Evolutionary conservation across 2,113 vertebrate genomes (phyloP).

Genomic region (Anhinga rufa): DNA sequence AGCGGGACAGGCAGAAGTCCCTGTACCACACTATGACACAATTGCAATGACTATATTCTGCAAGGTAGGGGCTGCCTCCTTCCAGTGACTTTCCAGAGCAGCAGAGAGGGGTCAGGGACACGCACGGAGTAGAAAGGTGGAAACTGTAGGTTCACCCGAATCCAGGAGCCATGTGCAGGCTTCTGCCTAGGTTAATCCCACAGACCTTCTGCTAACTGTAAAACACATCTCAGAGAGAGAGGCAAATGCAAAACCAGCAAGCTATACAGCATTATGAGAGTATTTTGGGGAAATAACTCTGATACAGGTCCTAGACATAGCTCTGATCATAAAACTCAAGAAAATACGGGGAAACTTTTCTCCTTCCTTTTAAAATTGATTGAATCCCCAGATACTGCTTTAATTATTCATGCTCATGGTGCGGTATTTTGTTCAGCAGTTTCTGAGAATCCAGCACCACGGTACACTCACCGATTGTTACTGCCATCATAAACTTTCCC

Average conservation of each 20-base stretch:
- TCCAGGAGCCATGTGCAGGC: neutral
- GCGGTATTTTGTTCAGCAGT: neutral
- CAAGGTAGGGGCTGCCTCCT: neutral
- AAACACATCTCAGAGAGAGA: neutral
- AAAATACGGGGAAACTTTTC: neutral
- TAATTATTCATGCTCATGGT: constrained; percentile 41
- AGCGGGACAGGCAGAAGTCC: neutral
- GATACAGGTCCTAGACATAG: neutral
- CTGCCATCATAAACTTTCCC: constrained; percentile 62
- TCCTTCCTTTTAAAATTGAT: constrained; percentile 34
- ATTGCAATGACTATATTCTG: neutral
- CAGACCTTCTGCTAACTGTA: neutral
- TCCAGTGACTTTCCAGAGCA: neutral
- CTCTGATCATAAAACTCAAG: neutral
- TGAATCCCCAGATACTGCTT: neutral
- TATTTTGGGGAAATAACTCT: neutral
- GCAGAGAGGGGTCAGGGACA: neutral
- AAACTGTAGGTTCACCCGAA: neutral
- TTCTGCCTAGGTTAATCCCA: neutral
- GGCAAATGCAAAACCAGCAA: neutral
- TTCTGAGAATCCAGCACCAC: constrained; percentile 23
- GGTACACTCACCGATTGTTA: constrained; percentile 18
- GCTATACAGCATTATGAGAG: neutral
- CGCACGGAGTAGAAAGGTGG: neutral
- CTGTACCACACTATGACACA: neutral